Base-by-base conservation (phyloP, 2,113 vertebrate genomes). In the Brachyhypopomus occidentalis region DNA sequence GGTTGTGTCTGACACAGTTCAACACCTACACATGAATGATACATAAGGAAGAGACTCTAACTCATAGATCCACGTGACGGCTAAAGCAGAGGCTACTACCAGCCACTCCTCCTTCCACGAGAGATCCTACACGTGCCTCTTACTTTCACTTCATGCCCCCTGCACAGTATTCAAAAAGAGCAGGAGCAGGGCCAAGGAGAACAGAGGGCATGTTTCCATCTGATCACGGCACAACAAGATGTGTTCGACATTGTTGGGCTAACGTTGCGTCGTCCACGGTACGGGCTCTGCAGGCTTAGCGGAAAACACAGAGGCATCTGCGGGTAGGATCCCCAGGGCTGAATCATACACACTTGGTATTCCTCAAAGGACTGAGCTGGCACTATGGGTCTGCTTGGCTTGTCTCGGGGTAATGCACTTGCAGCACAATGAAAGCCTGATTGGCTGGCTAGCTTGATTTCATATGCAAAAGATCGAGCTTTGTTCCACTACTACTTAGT, bases 271-370 rank as follows among this genome's bases (percentile, higher is more conserved):
- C 52, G 58, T 80, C 72, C 41, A 58, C 20, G 63, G 55, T 30
- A 76, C n/a, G 5, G 66, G 25, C 34, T 38, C 22, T 48, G 66
- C 66, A 80, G 72, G n/a, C 63, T 70, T 81, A 69, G 63, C 36
- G 20, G 41, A 48, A 84, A 84, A 79, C 82, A 79, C 77, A 74
- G 71, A 83, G 71, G 77, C 77, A 74, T 78, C 70, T 78, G 75
- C 77, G 59, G 62, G 48, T 76, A 67, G 45, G 17, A 69, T 75
- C 38, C 79, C 78, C 55, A 56, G 36, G 72, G 71, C 67, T 62
- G 71, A 71, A 58, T 62, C 75, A 59, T 30, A 58, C 77, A n/a
- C 64, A 66, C 73, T 25, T 81, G 56, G 52, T 76, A 79, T 83
- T 83, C 74, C 84, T 75, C 78, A 78, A 79, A 83, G 64, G 19